Base-by-base conservation (phyloP, 2,113 vertebrate species). In the Thunnus thynnus region DNA sequence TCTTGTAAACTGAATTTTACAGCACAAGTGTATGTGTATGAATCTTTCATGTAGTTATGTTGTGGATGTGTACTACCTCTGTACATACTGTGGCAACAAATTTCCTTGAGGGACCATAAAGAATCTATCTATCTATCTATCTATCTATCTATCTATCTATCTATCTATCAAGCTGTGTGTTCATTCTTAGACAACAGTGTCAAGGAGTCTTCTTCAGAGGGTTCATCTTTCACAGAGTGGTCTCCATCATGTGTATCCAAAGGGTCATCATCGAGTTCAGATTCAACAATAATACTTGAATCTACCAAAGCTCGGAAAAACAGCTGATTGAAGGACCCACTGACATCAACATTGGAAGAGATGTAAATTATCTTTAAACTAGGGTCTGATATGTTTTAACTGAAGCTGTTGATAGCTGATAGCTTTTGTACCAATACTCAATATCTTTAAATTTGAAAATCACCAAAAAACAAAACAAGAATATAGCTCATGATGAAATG, bases 211-310 rank as follows among this genome's bases (percentile, higher is more conserved):
- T 61, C 30, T 18, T 61, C 30, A 36, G 58, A 41, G 5, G 27
- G 13, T 30, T 62, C 58, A 41, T 41, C 58, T 36, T 17, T 17
- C 17, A 17, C 12, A 20, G 46, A 62, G 22, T 61, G 56, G 55
- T 62, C 60, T 54, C 47, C 65, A 30, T 68, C 47, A 52, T 16
- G 14, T 68, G 63, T 18, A 52, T 68, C 65, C 17, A 41, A 9
- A 41, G 36, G 60, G 3, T 18, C 36, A 41, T 62, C 41, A 64
- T 64, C 62, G 14, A 16, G 36, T 20, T 64, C 41, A 46, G 41
- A 64, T 41, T 47, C 62, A 64, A 64, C 62, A 5, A 18, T 64
- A n/a, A 22, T 64, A 3, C 62, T 64, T 20, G 2, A 44, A 44
- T 64, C 30, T 13, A 62, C 25, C 12, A 58, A 58, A 58, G 13